Base-by-base conservation (phyloP, 2,888 invertebrate species). In the Anticlea derivata region DNA sequence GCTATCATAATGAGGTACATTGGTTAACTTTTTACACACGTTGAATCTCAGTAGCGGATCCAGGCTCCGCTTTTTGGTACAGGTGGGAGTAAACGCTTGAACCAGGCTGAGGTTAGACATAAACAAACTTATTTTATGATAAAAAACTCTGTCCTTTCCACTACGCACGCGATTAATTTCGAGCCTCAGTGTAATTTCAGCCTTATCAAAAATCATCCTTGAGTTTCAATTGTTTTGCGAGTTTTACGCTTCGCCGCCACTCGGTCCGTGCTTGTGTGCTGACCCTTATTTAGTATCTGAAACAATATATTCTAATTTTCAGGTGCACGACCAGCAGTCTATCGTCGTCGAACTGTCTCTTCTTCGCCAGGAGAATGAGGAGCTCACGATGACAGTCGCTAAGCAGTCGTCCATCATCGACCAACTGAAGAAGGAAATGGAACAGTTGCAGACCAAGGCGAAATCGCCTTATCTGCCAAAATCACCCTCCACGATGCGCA, bases 291-390 rank as follows among this genome's bases (percentile, higher is more conserved):
- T 31, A 7, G 5, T 13, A 2, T 12, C 11, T 12, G 0, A 7
- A n/a, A n/a, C n/a, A n/a, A n/a, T n/a, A n/a, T n/a, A 12, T 12
- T 31, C 7, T 1, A 13, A 31, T 33, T 59, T 73, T 51, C 66
- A 89, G 90, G 87, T 90, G 45, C 85, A 89, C 70, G 90, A 90
- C 54, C 90, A 90, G 56, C 90, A 89, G 49, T 89, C 89, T 0
- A 60, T 90, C 8, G 90, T 89, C 1, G 87, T 89, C 0, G 90
- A 90, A 51, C 61, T 90, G 17, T 89, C 90, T 7, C 62, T 90
- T 7, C 81, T 90, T 23, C 87, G 89, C 1, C 90, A 90, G 66
- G 90, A 90, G 65, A 90, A 90, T 50, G 89, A 90, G 57, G 90
- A 90, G 56, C 65, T 90, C 12, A 70, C 86, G 1, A 79, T 89